Evolutionary conservation across 2,797 vertebrate genomes (phyloP), one percentile per base, ranked within the genome.

Genomic region (Pampus argenteus): DNA sequence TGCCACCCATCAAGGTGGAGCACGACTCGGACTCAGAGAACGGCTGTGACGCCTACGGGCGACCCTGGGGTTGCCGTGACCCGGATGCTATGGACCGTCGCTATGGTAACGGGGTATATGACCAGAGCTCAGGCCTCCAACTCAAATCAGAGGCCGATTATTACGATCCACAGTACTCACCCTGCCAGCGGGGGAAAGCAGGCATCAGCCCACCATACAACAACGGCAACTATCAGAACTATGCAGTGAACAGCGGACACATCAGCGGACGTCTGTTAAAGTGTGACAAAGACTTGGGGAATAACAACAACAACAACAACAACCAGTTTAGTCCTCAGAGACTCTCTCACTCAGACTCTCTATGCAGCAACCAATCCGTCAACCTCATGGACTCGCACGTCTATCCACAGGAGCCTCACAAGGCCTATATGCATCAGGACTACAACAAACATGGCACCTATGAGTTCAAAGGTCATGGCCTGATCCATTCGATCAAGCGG

Each of bases 21-120:
- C 95, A 95, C 0, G 96, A 98, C 88, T 96, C 96, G 0, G 96
- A 97, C 85, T 94, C 96, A 0, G 96, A 98, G 82, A 96, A 96
- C 0, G 83, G 93, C 54, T 93, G 91, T 11, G 93, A 95, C 0
- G 80, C 87, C 48, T 96, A 93, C 36, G 88, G 91, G 61, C 94
- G 88, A 18, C 69, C 90, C 10, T 98, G 96, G 96, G 71, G 73
- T 28, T 94, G 92, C 44, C 92, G 93, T 4, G 89, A 91, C 74
- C 80, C 84, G 0, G 89, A 93, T 0, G 15, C 90, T 3, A 8
- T 80, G 0, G 81, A 94, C 34, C 95, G 93, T 5, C 94, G 91
- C 73, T 94, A 92, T 6, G 47, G 66, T 2, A 86, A 87, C 8
- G 86, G 86, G 31, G 50, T 82, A 0, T 90, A 93, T 4, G 95